Evolutionary conservation across 2,113 vertebrate genomes (phyloP).

Genomic region (Lophotis ruficrista): DNA sequence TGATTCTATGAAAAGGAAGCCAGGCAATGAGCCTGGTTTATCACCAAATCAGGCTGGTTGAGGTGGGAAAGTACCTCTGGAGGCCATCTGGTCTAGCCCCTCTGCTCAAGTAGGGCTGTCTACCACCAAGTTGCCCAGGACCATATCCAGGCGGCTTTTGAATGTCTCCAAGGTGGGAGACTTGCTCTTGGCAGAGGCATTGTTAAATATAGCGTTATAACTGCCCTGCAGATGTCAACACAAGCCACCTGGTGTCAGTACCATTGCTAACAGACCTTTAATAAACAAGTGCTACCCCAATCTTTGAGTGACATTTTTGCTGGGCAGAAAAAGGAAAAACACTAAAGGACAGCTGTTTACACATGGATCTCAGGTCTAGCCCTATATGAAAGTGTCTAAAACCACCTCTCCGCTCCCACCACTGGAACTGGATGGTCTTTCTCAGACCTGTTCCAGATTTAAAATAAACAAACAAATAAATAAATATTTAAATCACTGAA

Average conservation of each 20-base stretch:
- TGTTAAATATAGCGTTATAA: rapidly evolving
- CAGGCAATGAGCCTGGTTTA: not conserved
- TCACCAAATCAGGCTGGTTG: not conserved
- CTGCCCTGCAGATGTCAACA: not conserved
- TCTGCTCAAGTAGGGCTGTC: not conserved
- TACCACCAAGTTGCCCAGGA: not conserved
- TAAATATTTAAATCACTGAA: no score
- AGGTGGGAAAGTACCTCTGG: not conserved
- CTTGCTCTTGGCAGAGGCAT: not conserved
- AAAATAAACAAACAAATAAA: not conserved
- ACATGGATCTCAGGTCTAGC: not conserved
- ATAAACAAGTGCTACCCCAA: not conserved
- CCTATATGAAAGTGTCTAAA: not conserved
- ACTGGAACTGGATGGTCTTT: not conserved
- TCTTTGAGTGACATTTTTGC: not conserved
- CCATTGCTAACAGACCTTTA: not conserved
- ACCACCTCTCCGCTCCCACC: not conserved
- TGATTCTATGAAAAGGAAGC: not conserved
- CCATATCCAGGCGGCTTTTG: not conserved
- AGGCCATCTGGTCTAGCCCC: not conserved
- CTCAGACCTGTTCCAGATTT: not conserved
- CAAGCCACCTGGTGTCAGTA: not conserved
- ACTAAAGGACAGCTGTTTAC: not conserved
- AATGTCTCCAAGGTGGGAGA: not conserved
- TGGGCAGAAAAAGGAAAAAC: not conserved